Conservation (phyloP, 2,888 invertebrate genomes). For the Rhamnusium bicolor region DNA sequence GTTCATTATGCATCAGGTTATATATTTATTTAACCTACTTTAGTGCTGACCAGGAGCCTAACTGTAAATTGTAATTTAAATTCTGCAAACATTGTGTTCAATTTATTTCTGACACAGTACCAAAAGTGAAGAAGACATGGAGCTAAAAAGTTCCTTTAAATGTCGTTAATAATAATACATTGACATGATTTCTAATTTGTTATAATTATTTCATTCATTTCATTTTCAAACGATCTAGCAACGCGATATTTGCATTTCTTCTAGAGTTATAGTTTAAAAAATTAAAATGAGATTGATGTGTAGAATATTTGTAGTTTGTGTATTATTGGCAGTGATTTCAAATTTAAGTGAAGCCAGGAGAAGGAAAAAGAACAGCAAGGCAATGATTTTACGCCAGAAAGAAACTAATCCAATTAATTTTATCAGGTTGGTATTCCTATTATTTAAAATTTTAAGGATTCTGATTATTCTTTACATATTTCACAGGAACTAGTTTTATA, state of each 20-base stretch:
- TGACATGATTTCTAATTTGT: constrained; percentile 19
- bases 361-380: constrained; percentile 52
- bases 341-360: constrained; percentile 47
- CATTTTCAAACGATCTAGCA: background rate
- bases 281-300: constrained; percentile 33
- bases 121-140: constrained; percentile 29
- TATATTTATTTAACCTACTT: constrained; percentile 22
- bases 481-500: no score
- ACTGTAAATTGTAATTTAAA: constrained; percentile 27
- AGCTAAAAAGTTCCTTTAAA: constrained; percentile 15
- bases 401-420: constrained; percentile 64
- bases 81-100: constrained; percentile 8
- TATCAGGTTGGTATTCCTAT: constrained; percentile 56
- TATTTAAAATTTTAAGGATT: background rate
- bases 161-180: constrained; percentile 18
- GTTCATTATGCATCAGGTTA: background rate
- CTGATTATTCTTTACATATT: background rate
- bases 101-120: background rate
- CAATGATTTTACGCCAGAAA: constrained; percentile 58
- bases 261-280: background rate
- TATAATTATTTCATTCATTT: background rate
- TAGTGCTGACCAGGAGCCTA: background rate
- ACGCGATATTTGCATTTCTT: background rate
- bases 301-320: constrained; percentile 4
- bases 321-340: constrained; percentile 35